Evolutionary conservation across 2,113 vertebrate genomes (phyloP), one percentile per base, ranked within the genome.

Genomic region (Noturus placidus): DNA sequence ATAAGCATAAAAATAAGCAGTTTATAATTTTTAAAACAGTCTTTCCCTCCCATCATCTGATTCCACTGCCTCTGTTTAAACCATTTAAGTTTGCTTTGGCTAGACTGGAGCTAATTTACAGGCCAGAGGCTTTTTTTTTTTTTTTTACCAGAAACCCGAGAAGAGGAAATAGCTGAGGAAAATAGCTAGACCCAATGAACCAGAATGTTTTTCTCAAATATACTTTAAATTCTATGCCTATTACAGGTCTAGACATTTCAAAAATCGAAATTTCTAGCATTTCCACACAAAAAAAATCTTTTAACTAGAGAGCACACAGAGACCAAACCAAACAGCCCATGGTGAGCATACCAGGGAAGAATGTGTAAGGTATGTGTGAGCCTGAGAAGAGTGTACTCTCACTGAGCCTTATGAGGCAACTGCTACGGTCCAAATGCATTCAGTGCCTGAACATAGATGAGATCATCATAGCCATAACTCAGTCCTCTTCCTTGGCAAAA

Each of bases 351-450:
- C 27, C 27, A 35, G 67, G 77, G 65, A 78, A 86, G 70, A 54
- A 76, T 78, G 86, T 90, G 61, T 80, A 84, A 77, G 79, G 35
- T 84, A 77, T 57, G 70, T 88, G 79, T 83, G 74, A 87, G 83
- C n/a, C 63, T 87, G 72, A 87, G 61, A 82, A 83, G 61, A 78
- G 22, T 54, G 72, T 84, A 15, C 50, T 84, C 74, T 87, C 74
- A 83, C 84, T 86, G n/a, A 63, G 67, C 79, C 79, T 42, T 87
- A 8, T 76, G 52, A 88, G 77, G 35, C 86, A 42, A 84, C 88
- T 88, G 86, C 65, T 77, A 76, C 84, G 82, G 50, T 91, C 80
- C 67, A 89, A 88, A 89, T 77, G 88, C 70, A 65, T 89, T 86
- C 85, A 88, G 78, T 86, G 80, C 56, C 82, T 88, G 83, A 90